These are phyloP conservation scores for Pterophyllum scalare DNA, from an alignment of 2,113 vertebrate genomes.

Conservation along the genomic window DNA sequence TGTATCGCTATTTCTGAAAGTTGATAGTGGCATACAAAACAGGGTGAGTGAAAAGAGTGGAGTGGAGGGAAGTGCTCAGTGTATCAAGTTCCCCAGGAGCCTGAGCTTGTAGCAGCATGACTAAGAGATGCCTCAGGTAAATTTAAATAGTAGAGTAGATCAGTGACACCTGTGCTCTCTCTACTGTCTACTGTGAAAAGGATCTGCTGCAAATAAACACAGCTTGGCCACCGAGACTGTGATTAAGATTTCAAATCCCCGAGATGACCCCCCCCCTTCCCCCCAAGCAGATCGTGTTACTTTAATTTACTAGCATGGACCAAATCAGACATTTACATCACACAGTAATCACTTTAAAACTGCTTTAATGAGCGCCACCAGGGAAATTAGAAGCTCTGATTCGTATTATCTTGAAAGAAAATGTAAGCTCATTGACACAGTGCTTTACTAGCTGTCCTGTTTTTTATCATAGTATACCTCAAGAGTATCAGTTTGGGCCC, in stretches of 20 bases:
- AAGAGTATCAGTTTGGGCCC: not conserved
- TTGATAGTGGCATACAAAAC: not conserved
- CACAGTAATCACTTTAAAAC: slow-evolving; percentile 19
- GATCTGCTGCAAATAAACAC: not conserved
- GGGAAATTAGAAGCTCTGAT: not conserved
- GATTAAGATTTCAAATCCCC: slow-evolving; percentile 2
- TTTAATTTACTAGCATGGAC: not conserved
- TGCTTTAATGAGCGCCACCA: slow-evolving; percentile 3
- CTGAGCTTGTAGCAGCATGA: not conserved
- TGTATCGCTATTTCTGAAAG: fast-evolving
- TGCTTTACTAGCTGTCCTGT: not conserved
- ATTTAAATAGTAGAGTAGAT: not conserved
- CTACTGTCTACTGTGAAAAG: not conserved
- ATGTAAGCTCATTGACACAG: not conserved
- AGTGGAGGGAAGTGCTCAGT: not conserved
- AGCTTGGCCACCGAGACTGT: fast-evolving
- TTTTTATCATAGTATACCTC: not conserved
- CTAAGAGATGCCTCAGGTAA: not conserved
- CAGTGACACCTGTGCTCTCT: not conserved
- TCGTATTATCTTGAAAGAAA: not conserved
- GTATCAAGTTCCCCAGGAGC: not conserved
- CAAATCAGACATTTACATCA: slow-evolving; percentile 1
- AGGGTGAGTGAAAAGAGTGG: not conserved
- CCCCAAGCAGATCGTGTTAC: not conserved
- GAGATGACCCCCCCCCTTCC: not conserved